Percentiles rank a stretch among this genome's conserved stretches.
These are phyloP conservation scores for Callimico goeldii DNA, from an alignment of 2,797 vertebrate genomes.

Conservation along the genomic window DNA sequence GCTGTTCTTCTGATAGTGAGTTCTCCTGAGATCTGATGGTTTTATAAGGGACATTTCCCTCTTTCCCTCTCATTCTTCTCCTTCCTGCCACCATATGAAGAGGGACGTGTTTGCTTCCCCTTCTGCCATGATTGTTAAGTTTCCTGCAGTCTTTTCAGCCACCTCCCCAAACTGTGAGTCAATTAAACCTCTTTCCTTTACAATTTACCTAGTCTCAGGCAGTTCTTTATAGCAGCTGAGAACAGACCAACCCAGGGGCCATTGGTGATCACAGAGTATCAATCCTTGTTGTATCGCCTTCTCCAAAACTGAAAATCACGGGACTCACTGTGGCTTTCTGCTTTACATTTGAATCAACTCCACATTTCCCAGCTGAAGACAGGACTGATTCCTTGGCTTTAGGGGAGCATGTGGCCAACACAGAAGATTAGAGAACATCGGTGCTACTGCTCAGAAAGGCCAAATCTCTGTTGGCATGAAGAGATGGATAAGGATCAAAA, in stretches of 20 bases:
- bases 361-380: not conserved
- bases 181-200: not conserved
- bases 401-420: not conserved
- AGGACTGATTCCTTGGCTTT: not conserved
- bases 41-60: not conserved
- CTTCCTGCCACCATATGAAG: not conserved
- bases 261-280: not conserved
- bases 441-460: not conserved
- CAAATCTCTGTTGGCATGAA: not conserved
- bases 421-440: constrained; percentile 18
- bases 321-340: not conserved
- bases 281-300: not conserved
- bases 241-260: not conserved
- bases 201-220: not conserved
- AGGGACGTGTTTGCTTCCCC: not conserved
- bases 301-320: not conserved
- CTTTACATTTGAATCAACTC: not conserved
- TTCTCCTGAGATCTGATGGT: not conserved
- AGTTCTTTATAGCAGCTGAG: not conserved
- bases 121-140: not conserved
- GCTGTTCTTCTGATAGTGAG: not conserved
- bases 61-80: not conserved
- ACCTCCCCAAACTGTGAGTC: not conserved
- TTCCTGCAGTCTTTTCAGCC: not conserved
- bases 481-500: not conserved